These are phyloP conservation scores for Erythrocercus mccallii DNA, from an alignment of 2,113 vertebrate species.

Conservation along the genomic window DNA sequence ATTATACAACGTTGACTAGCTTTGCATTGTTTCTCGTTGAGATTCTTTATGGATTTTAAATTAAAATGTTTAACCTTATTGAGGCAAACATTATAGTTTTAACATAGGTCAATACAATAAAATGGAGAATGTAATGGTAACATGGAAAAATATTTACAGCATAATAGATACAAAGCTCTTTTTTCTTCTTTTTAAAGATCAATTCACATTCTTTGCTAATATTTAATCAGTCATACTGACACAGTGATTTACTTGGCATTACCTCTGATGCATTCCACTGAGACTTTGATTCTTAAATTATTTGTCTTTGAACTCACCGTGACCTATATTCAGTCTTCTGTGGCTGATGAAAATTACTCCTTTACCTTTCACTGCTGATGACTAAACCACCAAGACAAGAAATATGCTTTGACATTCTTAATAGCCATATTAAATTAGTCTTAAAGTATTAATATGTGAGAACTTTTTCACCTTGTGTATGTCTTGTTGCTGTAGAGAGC, in stretches of 20 bases:
- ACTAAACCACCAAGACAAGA: slow-evolving; percentile 21
- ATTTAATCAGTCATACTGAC: slow-evolving; percentile 57
- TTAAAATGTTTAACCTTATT: slow-evolving; percentile 39
- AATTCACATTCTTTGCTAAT: slow-evolving; percentile 45
- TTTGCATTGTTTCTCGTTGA: neutral
- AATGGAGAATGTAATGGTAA: neutral
- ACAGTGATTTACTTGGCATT: slow-evolving; percentile 55
- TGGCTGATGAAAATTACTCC: slow-evolving; percentile 54
- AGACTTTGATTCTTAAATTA: slow-evolving; percentile 54
- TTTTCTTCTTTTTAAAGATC: neutral
- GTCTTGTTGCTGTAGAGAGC: neutral
- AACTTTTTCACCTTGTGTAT: neutral
- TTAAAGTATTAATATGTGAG: neutral
- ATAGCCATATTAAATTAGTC: neutral
- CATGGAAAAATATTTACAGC: neutral
- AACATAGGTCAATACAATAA: neutral
- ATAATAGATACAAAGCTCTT: neutral
- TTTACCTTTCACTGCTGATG: slow-evolving; percentile 30
- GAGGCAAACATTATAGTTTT: slow-evolving; percentile 1
- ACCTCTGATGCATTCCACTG: slow-evolving; percentile 29
- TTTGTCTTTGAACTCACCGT: slow-evolving; percentile 62
- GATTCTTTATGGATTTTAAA: slow-evolving; percentile 21
- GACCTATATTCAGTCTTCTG: slow-evolving; percentile 57
- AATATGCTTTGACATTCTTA: neutral
- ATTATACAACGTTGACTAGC: neutral